phyloP scores from a whole-genome alignment of 2,113 vertebrate species.

The Pangasianodon hypophthalmus region DNA sequence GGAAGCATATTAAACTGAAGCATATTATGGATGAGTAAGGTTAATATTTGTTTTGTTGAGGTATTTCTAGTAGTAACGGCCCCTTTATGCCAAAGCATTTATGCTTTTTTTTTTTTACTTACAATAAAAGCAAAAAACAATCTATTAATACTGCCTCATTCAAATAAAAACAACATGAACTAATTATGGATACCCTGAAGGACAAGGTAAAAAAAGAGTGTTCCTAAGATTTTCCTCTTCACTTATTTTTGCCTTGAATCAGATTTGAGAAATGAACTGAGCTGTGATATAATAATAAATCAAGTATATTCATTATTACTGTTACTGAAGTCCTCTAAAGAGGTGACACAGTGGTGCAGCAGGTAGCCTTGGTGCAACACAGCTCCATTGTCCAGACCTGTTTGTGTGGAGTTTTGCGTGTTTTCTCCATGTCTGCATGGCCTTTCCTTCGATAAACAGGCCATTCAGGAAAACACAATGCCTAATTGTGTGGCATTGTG shows the following conservation, averaged over 20 bases:
- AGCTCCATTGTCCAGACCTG: neutral
- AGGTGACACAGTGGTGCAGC: neutral
- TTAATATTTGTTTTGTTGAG: neutral
- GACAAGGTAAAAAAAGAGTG: neutral
- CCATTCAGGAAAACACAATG: neutral
- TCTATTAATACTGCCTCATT: neutral
- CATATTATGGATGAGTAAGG: neutral
- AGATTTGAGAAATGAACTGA: neutral
- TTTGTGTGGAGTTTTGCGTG: neutral
- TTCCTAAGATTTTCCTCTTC: neutral
- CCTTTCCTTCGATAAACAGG: neutral
- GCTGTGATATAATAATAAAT: neutral
- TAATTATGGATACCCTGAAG: neutral
- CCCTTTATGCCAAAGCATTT: neutral
- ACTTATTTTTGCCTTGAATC: neutral
- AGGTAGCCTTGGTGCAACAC: neutral
- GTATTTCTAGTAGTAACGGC: neutral
- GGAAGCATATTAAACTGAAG: too few relatives aligned
- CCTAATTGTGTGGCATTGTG: neutral
- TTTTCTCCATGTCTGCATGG: neutral
- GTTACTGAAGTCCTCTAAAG: neutral
- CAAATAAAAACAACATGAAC: neutral
- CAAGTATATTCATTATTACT: neutral
- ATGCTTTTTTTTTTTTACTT: neutral
- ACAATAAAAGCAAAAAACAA: neutral